Conservation (phyloP, 1,140 invertebrate genomes). For the Wiebesia pumilae region DNA sequence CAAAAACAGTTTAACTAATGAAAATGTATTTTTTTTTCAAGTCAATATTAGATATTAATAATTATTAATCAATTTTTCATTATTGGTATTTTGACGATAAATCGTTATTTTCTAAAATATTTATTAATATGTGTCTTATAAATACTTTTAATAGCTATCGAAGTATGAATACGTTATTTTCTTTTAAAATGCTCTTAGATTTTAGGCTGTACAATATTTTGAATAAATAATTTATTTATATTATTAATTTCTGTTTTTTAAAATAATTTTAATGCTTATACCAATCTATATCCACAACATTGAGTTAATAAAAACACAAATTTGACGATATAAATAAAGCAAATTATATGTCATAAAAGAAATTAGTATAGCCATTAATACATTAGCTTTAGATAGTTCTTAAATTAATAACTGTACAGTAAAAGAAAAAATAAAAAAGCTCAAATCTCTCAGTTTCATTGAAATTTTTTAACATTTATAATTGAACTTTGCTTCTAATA, state of each 20-base stretch:
- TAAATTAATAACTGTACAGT: too few species aligned
- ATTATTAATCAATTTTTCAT: background rate
- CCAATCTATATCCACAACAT: background rate
- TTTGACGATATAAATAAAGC: background rate
- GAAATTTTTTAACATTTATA: too few species aligned
- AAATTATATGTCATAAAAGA: too few species aligned
- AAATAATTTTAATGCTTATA: background rate
- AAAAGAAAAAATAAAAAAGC: too few species aligned
- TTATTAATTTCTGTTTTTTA: conserved; percentile 14
- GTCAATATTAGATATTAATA: conserved; percentile 3
- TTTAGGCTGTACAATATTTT: conserved; percentile 9
- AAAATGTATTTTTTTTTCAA: conserved; percentile 17
- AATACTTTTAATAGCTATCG: background rate
- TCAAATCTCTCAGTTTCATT: too few species aligned
- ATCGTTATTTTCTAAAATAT: background rate
- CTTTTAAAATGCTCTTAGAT: conserved; percentile 20
- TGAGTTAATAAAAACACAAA: background rate
- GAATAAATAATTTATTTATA: conserved; percentile 33
- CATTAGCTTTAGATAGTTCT: too few species aligned
- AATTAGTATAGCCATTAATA: too few species aligned
- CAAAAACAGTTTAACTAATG: conserved; percentile 12
- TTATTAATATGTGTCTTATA: background rate
- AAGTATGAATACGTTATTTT: conserved; percentile 11
- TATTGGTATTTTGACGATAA: background rate
- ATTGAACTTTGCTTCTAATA: too few species aligned